Conservation (phyloP, 37 sponge, comb jelly and placozoan species). For the Chondrilla cf. caribensis region DNA sequence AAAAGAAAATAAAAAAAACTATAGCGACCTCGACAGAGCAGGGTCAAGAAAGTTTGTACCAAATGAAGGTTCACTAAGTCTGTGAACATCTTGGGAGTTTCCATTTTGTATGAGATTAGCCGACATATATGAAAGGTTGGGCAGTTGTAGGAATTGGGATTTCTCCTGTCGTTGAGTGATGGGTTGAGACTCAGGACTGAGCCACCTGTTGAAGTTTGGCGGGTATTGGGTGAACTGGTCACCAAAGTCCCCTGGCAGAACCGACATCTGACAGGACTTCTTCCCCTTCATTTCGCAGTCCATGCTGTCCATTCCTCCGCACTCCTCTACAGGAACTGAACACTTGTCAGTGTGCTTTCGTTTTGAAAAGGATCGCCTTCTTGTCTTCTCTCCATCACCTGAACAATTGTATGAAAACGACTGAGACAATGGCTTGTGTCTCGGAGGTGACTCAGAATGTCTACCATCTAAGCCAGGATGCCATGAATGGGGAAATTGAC, state of each 20-base stretch:
- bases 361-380: slow-evolving; percentile 8
- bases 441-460: neutral
- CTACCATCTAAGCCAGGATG: neutral
- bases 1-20: neutral
- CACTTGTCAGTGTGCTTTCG: neutral
- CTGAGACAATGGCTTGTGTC: slow-evolving; percentile 10
- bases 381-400: neutral
- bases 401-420: neutral
- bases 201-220: neutral
- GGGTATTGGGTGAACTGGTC: neutral
- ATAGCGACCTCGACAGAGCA: slow-evolving; percentile 4
- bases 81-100: neutral
- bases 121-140: too few relatives aligned
- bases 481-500: slow-evolving; percentile 5
- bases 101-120: neutral
- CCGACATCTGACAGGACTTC: slow-evolving; percentile 14
- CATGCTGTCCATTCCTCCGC: neutral
- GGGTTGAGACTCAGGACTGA: neutral
- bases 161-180: neutral
- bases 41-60: neutral
- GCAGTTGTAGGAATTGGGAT: neutral
- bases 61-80: slow-evolving; percentile 15
- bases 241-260: neutral
- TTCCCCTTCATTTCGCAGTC: slow-evolving; percentile 13
- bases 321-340: neutral